Evolutionary conservation across 2,113 vertebrate species (phyloP), one percentile per base, ranked within the genome.

Genomic region (Lathamus discolor): DNA sequence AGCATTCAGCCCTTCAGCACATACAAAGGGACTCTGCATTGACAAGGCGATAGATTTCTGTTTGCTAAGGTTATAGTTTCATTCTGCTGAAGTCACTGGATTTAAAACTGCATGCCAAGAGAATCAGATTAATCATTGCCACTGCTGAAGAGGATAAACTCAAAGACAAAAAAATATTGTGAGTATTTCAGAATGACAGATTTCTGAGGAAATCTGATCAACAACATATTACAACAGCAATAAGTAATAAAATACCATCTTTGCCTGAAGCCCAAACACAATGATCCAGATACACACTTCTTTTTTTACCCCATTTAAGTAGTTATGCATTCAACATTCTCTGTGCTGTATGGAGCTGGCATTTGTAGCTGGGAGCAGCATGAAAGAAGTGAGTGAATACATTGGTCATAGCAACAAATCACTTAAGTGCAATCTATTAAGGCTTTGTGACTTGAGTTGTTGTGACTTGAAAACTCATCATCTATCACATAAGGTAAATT

Each of bases 91-190:
- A 87, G 84, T 82, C 46, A 64, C 78, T 93, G 84, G 55, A 61
- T 85, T 93, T 94, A 87, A 93, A 96, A 93, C 55, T 39, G 29
- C 39, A 27, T 64, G 52, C 48, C 90, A 64, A 61, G 62, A 79
- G 52, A 68, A 90, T 64, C 62, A 90, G 46, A 78, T 92, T 92
- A 89, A 87, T 93, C 62, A 55, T 68, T 95, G 46, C 9, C 35
- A 44, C 27, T 35, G 23, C 51, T 37, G 70, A 64, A 93, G 29
- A 93, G 48, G 35, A 82, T 75, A 87, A 86, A 91, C 20, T 44
- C 22, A 54, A 75, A 83, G 48, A 46, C 13, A 81, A 79, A 75
- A 73, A 66, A 44, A 11, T 39, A 67, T 16, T 10, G 12, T 29
- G 15, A 69, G 33, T 86, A 57, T 25, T 83, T 89, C 29, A 75